These are phyloP conservation scores for Muscicapa adusta DNA, from an alignment of 2,113 vertebrate genomes.

Conservation along the genomic window DNA sequence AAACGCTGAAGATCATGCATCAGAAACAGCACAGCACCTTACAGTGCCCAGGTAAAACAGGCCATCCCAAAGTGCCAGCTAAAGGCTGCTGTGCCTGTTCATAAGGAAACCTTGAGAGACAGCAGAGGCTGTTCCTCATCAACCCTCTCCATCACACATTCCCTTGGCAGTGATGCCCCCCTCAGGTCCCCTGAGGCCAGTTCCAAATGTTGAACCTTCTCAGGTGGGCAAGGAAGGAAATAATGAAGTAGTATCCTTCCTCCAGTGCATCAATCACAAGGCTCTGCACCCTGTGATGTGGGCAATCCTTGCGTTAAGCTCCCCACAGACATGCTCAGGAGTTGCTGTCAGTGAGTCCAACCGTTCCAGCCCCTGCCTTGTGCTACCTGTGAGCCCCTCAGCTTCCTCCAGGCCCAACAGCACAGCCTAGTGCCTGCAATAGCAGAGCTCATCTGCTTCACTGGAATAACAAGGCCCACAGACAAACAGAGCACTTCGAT, in stretches of 20 bases:
- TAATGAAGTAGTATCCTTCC: not conserved
- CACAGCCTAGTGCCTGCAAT: too few species aligned
- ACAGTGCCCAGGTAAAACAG: not conserved
- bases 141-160: accelerated
- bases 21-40: not conserved
- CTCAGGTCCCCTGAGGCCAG: accelerated
- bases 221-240: not conserved
- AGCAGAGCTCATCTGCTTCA: not conserved
- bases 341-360: accelerated
- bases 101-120: not conserved
- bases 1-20: not conserved
- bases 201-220: not conserved
- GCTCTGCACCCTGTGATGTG: accelerated
- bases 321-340: accelerated
- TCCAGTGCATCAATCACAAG: not conserved
- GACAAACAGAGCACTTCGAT: accelerated
- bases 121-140: not conserved
- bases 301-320: not conserved
- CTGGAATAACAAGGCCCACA: accelerated
- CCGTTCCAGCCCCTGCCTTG: not conserved
- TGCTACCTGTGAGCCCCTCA: not conserved
- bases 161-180: accelerated
- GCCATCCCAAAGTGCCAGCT: not conserved
- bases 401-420: not conserved
- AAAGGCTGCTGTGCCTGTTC: not conserved